A percentile compares a stretch with the other conserved stretches of the same genome.
phyloP scores from a whole-genome alignment of 1,140 invertebrate species.

The Magallana angulata region DNA sequence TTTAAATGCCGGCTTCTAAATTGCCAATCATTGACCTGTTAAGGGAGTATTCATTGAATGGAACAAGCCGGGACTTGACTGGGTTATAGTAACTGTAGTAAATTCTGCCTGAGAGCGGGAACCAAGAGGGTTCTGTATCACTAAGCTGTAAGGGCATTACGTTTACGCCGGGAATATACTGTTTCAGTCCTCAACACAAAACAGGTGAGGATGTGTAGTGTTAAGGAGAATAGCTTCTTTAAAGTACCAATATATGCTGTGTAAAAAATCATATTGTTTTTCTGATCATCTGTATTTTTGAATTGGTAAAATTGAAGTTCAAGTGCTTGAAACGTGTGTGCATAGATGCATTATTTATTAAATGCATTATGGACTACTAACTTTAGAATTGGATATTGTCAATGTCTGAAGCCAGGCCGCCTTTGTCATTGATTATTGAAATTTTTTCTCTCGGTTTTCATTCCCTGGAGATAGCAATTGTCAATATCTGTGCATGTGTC shows the following conservation, averaged over 20 bases:
- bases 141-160: constrained; percentile 16
- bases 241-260: background rate
- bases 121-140: background rate
- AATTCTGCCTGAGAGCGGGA: background rate
- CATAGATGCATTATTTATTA: background rate
- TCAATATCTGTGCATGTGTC: background rate
- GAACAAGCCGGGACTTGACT: constrained; percentile 42
- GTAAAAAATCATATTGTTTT: background rate
- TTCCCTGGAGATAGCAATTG: background rate
- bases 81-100: constrained; percentile 51
- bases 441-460: background rate
- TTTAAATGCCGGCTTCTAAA: constrained; percentile 16
- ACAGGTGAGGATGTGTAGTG: background rate
- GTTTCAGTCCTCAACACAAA: background rate
- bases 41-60: background rate
- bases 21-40: constrained; percentile 23
- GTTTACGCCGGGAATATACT: constrained; percentile 5
- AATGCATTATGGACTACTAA: background rate
- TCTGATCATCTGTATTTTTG: background rate
- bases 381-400: background rate
- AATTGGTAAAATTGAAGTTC: background rate
- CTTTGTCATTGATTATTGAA: background rate
- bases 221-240: background rate
- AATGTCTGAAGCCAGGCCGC: background rate
- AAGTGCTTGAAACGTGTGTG: background rate